phyloP scores from a whole-genome alignment of 2,797 vertebrate genomes.

The Pantherophis vulpinus region DNA sequence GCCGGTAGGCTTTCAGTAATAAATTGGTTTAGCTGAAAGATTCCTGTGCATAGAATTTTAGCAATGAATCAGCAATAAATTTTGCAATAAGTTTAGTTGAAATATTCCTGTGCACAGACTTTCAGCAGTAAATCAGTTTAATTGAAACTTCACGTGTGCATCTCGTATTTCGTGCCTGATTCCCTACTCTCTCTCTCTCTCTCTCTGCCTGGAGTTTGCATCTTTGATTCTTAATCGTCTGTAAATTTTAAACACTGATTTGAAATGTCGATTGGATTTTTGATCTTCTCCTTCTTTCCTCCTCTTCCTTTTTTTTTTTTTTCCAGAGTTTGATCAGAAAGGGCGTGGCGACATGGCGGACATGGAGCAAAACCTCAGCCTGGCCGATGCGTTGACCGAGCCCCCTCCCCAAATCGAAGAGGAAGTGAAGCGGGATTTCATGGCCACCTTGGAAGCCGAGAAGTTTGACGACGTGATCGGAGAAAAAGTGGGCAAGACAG shows the following conservation, averaged over 20 bases:
- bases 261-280: no score
- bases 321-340: conserved; percentile 14
- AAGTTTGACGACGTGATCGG: conserved; percentile 87
- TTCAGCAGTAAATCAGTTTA: background rate
- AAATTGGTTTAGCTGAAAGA: background rate
- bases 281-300: background rate
- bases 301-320: background rate
- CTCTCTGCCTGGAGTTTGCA: no score
- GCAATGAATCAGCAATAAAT: background rate
- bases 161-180: fast-evolving
- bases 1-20: background rate
- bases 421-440: conserved; percentile 87
- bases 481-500: conserved; percentile 88
- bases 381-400: conserved; percentile 89
- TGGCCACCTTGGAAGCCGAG: conserved; percentile 87
- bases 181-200: no score
- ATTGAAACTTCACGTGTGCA: background rate
- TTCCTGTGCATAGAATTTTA: background rate
- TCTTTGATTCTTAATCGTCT: no score
- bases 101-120: no score
- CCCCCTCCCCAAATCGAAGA: conserved; percentile 75
- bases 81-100: background rate
- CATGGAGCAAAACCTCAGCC: conserved; percentile 76
- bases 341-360: conserved; percentile 74
- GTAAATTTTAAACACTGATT: no score